These are phyloP conservation scores for Oryctes rhinoceros DNA, from an alignment of 1,140 invertebrate species.

Conservation along the genomic window DNA sequence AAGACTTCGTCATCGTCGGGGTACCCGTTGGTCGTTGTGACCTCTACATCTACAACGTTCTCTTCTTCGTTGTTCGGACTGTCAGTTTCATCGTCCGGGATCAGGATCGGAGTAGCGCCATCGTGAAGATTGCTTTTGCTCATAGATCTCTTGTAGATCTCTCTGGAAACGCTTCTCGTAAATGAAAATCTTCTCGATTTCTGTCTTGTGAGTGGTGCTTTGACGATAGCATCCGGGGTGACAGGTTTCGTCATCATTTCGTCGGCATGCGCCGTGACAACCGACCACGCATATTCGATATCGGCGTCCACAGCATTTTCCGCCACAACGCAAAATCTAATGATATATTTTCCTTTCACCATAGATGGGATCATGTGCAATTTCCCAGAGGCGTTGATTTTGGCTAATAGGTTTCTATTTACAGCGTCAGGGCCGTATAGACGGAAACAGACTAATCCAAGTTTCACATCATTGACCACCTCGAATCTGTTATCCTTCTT, in stretches of 20 bases:
- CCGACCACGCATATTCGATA: constrained; percentile 78
- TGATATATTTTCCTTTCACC: constrained; percentile 78
- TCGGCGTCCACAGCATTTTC: constrained; percentile 81
- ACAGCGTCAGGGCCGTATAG: constrained; percentile 75
- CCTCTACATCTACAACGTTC: background rate
- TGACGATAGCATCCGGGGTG: constrained; percentile 58
- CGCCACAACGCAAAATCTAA: constrained; percentile 85
- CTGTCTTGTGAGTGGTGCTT: constrained; percentile 65
- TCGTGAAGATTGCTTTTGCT: constrained; percentile 71
- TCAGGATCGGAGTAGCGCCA: constrained; percentile 72
- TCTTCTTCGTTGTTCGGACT: constrained; percentile 33
- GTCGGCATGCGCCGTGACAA: constrained; percentile 74
- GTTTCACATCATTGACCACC: constrained; percentile 81
- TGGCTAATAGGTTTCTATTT: constrained; percentile 82
- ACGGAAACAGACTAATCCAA: constrained; percentile 76
- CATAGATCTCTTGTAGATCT: constrained; percentile 68
- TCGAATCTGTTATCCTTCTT: constrained; percentile 82
- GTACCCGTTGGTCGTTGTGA: background rate
- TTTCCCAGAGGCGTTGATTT: constrained; percentile 87
- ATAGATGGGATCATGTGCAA: constrained; percentile 90
- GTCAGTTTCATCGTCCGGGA: constrained; percentile 42
- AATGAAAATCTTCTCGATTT: constrained; percentile 72
- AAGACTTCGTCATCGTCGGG: constrained; percentile 39
- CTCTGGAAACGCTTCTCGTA: constrained; percentile 71
- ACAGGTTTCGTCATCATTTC: constrained; percentile 67